These are phyloP conservation scores for Chelonus formosanus DNA, from an alignment of 2,888 invertebrate species.

Conservation along the genomic window DNA sequence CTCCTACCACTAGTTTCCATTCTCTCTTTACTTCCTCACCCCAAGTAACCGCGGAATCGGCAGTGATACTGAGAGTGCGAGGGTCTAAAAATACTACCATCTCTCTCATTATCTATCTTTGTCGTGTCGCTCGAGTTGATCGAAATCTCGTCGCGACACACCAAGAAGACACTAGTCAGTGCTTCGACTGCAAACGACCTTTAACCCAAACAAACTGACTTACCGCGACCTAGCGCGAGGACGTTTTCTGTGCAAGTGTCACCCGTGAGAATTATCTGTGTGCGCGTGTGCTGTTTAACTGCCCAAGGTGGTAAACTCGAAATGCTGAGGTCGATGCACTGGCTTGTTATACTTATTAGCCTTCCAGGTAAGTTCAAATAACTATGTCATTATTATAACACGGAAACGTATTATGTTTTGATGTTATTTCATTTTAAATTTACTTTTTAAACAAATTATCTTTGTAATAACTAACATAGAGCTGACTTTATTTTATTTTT, in stretches of 20 bases:
- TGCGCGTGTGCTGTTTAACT: conserved; percentile 8
- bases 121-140: conserved; percentile 21
- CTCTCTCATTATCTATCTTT: conserved; percentile 29
- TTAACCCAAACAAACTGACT: conserved; percentile 20
- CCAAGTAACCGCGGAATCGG: conserved; percentile 37
- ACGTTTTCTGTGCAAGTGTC: conserved; percentile 8
- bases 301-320: conserved; percentile 4
- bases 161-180: conserved; percentile 12
- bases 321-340: conserved; percentile 33
- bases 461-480: too few species aligned
- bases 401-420: neutral
- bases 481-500: too few species aligned
- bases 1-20: conserved; percentile 5
- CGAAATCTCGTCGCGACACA: conserved; percentile 32
- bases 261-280: conserved; percentile 4
- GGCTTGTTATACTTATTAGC: conserved; percentile 33
- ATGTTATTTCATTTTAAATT: neutral
- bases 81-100: conserved; percentile 41
- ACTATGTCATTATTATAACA: neutral
- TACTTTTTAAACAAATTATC: too few species aligned
- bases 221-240: conserved; percentile 9
- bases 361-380: conserved; percentile 39
- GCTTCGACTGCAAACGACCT: conserved; percentile 13
- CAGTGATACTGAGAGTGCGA: conserved; percentile 37
- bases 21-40: neutral